phyloP scores from a whole-genome alignment of 1,140 invertebrate species.

The Goniozus legneri region DNA sequence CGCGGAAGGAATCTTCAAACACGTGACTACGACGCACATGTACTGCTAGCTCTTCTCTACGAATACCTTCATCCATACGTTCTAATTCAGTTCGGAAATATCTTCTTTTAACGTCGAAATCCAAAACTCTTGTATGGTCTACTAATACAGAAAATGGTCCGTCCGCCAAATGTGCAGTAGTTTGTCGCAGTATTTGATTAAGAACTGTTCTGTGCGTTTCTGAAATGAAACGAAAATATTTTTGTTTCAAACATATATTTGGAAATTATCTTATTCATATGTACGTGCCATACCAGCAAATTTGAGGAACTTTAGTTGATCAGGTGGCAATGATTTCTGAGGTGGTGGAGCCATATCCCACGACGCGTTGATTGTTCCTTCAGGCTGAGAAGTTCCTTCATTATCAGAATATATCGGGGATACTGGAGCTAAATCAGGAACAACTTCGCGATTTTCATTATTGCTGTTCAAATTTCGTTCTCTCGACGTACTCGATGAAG shows the following conservation, averaged over 20 bases:
- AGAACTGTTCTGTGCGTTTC: conserved; percentile 88
- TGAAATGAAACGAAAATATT: conserved; percentile 33
- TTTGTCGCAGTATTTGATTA: conserved; percentile 89
- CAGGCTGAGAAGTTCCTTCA: conserved; percentile 31
- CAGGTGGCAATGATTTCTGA: conserved; percentile 50
- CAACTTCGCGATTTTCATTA: conserved; percentile 39
- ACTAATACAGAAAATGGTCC: conserved; percentile 88
- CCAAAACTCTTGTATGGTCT: conserved; percentile 83
- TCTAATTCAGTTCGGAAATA: conserved; percentile 89
- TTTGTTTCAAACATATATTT: background rate
- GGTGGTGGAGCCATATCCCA: conserved; percentile 37
- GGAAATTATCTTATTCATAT: background rate
- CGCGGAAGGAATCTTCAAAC: conserved; percentile 90
- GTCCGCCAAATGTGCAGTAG: conserved; percentile 79
- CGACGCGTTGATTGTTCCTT: conserved; percentile 29
- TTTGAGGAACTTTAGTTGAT: conserved; percentile 74
- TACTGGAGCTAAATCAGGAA: conserved; percentile 43
- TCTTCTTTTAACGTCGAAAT: conserved; percentile 89
- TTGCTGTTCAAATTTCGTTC: conserved; percentile 37
- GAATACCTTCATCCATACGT: conserved; percentile 72
- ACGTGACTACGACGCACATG: conserved; percentile 83
- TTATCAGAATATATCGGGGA: conserved; percentile 47
- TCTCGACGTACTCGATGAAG: conserved; percentile 58
- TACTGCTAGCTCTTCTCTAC: conserved; percentile 87
- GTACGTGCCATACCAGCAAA: conserved; percentile 63